Base-by-base conservation (phyloP, 2,113 vertebrate genomes). In the Puntigrus tetrazona region DNA sequence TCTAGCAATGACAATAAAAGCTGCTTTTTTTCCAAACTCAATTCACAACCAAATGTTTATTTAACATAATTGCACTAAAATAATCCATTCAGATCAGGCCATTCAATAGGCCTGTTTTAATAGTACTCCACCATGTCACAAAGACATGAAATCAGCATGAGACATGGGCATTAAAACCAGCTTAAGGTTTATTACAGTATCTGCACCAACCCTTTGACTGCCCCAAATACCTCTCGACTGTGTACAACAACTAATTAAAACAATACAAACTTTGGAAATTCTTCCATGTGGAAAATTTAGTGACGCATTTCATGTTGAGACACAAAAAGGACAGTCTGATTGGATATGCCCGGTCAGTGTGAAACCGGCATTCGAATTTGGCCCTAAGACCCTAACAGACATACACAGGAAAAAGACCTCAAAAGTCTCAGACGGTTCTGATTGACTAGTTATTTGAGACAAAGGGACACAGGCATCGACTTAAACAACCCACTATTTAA, bases 351-450 rank as follows among this genome's bases (percentile, higher is more conserved):
- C 18, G 2, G 52, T 47, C 43, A 47, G 31, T 81, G 72, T 34
- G 61, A 87, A 67, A 59, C 55, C 65, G 82, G 79, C 73, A 82
- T 85, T 55, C 41, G 81, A 87, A 87, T 57, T 57, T 57, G 77
- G 3, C 20, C 57, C 9, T 9, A 75, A 75, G 82, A 63, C 57
- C 70, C 55, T 29, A 79, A 83, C 25, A 72, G n/a, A 85, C 43
- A 81, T 50, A 45, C 63, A 74, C 55, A 75, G 57, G 29, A 81
- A 77, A 65, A 73, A 22, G 63, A 85, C 55, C 83, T n/a, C 43
- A 70, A 74, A 74, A 38, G 63, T 86, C 59, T 36, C 45, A 50
- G 73, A 78, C 38, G 7, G 59, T 70, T 41, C 36, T 36, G 65
- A 16, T 41, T 47, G 65, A 81, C 5, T 34, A 67, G 52, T 83